Evolutionary conservation across 2,888 invertebrate genomes (phyloP).

Genomic region (Yponomeuta sedellus): DNA sequence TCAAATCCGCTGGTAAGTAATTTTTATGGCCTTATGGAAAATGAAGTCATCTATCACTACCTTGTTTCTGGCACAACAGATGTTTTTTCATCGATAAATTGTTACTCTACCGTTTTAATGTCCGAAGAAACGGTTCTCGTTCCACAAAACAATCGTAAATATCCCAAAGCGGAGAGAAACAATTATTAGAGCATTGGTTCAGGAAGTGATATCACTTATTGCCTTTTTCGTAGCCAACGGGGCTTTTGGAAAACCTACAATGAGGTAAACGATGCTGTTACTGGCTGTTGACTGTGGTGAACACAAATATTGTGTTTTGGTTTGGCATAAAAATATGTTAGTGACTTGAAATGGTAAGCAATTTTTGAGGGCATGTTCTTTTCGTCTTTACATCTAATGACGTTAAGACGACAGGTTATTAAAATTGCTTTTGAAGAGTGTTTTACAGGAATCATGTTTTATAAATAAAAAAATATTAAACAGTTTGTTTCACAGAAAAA

Average conservation of each 20-base stretch:
- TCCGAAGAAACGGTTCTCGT: conserved; percentile 13
- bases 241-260: conserved; percentile 27
- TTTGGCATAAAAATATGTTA: not conserved
- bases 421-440: no score
- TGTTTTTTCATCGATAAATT: not conserved
- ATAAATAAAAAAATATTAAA: no score
- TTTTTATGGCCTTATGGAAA: not conserved
- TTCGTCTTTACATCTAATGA: no score
- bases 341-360: no score
- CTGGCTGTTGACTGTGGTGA: not conserved
- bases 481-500: no score
- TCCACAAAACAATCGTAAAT: conserved; percentile 37
- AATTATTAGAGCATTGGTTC: conserved; percentile 42
- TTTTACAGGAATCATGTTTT: no score
- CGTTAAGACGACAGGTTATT: no score
- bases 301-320: not conserved
- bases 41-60: not conserved
- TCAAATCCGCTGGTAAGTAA: not conserved
- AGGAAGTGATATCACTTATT: conserved; percentile 36
- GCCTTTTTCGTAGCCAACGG: conserved; percentile 33
- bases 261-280: conserved; percentile 24
- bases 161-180: conserved; percentile 41
- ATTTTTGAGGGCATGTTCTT: no score
- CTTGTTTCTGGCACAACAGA: not conserved
- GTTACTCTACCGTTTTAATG: not conserved